Evolutionary conservation across 2,113 vertebrate species (phyloP), one percentile per base, ranked within the genome.

Genomic region (Corynorhinus townsendii): DNA sequence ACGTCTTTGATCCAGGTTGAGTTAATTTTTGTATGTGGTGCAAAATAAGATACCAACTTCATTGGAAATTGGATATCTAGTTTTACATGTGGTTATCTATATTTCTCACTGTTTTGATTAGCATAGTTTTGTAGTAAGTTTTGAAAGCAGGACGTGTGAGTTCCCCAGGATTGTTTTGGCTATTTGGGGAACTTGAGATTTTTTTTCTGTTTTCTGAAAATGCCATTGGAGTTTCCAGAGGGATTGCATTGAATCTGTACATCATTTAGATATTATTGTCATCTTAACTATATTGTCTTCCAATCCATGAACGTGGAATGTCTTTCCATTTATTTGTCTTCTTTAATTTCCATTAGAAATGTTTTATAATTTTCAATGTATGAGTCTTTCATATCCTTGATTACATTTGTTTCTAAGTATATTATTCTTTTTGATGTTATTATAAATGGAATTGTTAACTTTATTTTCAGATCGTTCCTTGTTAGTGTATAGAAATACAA

Each of bases 251-350:
- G 19, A 71, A 72, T 82, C n/a, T 43, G 3, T 82, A 62, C 35
- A 47, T 89, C 7, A 28, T 86, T 95, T 80, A 14, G 24, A 12
- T 84, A 30, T 6, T 73, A 22, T 43, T 94, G 26, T 59, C 40
- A 49, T 82, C 24, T 73, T 90, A 86, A 45, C 47, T 91, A 16
- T 62, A 86, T 75, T 76, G 7, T 72, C n/a, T 62, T 91, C 17
- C 2, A 90, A 15, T 89, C 72, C 19, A 17, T 86, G 59, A 35
- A 26, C 49, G 54, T 22, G 14, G 4, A 3, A 79, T 83, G 22
- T 76, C 69, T 95, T 92, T 94, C 28, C 11, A 79, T 84, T 95
- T 94, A 62, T 28, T 86, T 89, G 38, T 49, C 68, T 75, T 69
- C 35, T 94, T 90, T 71, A 40, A 71, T 95, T 88, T 75, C 56